Base-by-base conservation (phyloP, 2,797 vertebrate genomes). In the Avahi laniger region DNA sequence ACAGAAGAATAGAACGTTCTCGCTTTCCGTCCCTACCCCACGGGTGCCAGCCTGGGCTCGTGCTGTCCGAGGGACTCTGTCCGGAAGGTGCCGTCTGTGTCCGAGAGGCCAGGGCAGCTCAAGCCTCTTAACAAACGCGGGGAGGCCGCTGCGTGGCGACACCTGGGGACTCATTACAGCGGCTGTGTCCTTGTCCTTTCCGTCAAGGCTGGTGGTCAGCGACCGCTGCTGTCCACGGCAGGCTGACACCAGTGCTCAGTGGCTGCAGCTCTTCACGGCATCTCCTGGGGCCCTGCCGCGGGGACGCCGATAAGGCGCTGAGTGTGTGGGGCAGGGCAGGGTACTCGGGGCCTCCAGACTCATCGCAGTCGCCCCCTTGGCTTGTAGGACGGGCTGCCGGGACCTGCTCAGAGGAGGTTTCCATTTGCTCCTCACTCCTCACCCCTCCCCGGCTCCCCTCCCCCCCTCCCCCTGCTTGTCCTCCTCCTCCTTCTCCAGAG, bases 391-490 rank as follows among this genome's bases (percentile, higher is more conserved):
- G 50, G 50, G 50, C 50, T 50, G 50, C 50, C 15, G 15, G 50
- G 15, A 50, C 15, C 50, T 50, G 50, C 50, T 50, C 15, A 5
- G 50, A 50, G 50, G 15, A 15, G 50, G 15, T 50, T 50, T 50
- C 50, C 5, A 5, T 50, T 50, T 50, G 50, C 50, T 50, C 15
- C 15, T 50, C 17, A 15, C 50, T 50, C 50, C 50, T 50, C 50
- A 17, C 50, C 50, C 26, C 41, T 41, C 7, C 28, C 10, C 26
- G 0, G 2, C 9, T 4, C 17, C 33, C 33, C 1, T 4, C 17
- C 50, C 33, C 1, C 2, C 50, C 33, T 0, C 2, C 0, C 12
- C 6, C 59, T 12, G 5, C 3, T n/a, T 18, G 14, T 14, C 1
- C 10, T 18, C 12, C 2, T 26, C 24, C 33, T 7, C 33, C 33